Percentiles rank a stretch among this genome's conserved stretches.
Conservation (phyloP, 1,140 invertebrate genomes). For the Dendroctonus valens region DNA sequence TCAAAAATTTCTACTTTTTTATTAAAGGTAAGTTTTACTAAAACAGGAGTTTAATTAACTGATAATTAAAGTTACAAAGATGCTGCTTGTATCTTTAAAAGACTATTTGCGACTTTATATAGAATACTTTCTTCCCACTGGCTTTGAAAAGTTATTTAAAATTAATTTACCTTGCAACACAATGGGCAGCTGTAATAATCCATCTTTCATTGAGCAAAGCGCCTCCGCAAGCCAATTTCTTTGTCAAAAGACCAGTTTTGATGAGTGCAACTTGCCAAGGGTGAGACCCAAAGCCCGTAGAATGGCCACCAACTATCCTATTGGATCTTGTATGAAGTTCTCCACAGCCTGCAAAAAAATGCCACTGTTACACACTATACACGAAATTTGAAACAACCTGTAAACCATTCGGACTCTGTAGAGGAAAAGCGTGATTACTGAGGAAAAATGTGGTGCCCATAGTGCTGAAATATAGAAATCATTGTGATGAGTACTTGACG, state of each 20-base stretch:
- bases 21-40: too few species aligned
- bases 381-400: too few species aligned
- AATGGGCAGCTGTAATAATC: conserved; percentile 87
- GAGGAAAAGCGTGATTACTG: too few species aligned
- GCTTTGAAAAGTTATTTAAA: too few species aligned
- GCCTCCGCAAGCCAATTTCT: conserved; percentile 88
- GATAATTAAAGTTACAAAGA: neutral
- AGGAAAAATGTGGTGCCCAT: too few species aligned
- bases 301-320: conserved; percentile 89
- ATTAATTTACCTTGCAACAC: conserved; percentile 71
- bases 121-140: neutral
- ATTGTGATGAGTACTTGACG: too few species aligned
- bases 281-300: conserved; percentile 84
- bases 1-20: too few species aligned
- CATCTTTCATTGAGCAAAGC: conserved; percentile 85
- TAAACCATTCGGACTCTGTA: too few species aligned
- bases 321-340: conserved; percentile 83
- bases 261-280: conserved; percentile 96
- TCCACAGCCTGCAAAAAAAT: conserved; percentile 72
- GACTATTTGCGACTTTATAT: neutral
- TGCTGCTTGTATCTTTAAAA: neutral
- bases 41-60: too few species aligned
- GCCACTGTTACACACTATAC: too few species aligned
- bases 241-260: conserved; percentile 85
- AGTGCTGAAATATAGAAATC: too few species aligned